Evolutionary conservation across 1,140 invertebrate genomes (phyloP), one percentile per base, ranked within the genome.

Genomic region (Hyphantria cunea): DNA sequence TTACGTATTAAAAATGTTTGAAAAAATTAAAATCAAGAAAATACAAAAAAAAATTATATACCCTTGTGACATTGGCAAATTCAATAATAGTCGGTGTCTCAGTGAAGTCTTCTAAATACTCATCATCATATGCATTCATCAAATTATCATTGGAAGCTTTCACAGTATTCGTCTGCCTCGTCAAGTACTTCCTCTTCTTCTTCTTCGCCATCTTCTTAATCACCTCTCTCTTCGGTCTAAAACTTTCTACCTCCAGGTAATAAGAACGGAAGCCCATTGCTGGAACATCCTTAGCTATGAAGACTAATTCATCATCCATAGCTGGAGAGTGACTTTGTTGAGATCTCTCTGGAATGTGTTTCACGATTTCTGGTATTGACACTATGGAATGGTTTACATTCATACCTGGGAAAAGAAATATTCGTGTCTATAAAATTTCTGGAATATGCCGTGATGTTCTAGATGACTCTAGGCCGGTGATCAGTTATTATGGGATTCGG

Each of bases 231-330:
- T 61, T 44, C 0, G 0, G 34, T 10, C 12, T 50, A 11, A 15
- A 4, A 15, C 59, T 33, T 0, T 37, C 1, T 0, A 10, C 11
- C n/a, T 64, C 6, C 0, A 80, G 56, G 49, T 70, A 86, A 50
- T 86, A 92, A 0, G 83, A 80, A 13, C 70, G 75, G 31, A 74
- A 78, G 1, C 92, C 91, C 4, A 92, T 41, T 0, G 91, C 76
- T 41, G 91, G 91, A 4, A 93, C 41, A 10, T 84, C 69, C 12
- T 86, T 61, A 0, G 91, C 92, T 10, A 81, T 48, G 66, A 93
- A 93, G 0, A 92, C 81, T 7, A 93, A 58, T 49, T 92, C 91
- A 42, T 82, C 63, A 0, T 76, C 74, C 0, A 84, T 80, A 31
- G 51, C n/a, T 0, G 55, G 34, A 0, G 37, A 15, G 2, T 72